These are phyloP conservation scores for Homarus gammarus DNA, from an alignment of 2,888 invertebrate species.

Conservation along the genomic window DNA sequence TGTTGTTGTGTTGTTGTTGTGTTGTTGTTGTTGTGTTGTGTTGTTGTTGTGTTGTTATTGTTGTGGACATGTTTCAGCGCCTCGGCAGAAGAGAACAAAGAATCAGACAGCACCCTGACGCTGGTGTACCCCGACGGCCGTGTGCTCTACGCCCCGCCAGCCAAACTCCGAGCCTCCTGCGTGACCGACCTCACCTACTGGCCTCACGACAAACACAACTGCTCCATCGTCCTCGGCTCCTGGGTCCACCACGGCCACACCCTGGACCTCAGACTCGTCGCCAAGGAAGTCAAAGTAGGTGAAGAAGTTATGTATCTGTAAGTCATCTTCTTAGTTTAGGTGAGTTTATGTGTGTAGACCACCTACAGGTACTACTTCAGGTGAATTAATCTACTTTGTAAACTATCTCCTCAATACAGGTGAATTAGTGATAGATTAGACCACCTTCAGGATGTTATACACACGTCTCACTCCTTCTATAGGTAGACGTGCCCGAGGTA, in stretches of 20 bases:
- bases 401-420: too few species aligned
- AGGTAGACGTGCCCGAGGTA: not conserved
- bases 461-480: not conserved
- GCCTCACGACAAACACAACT: slow-evolving; percentile 86
- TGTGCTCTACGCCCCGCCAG: slow-evolving; percentile 84
- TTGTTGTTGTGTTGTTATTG: too few species aligned
- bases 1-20: too few species aligned
- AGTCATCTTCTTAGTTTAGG: too few species aligned
- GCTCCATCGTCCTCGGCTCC: slow-evolving; percentile 84
- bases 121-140: slow-evolving; percentile 80
- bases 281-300: slow-evolving; percentile 43
- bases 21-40: too few species aligned
- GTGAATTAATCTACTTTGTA: too few species aligned
- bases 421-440: too few species aligned
- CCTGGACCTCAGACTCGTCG: slow-evolving; percentile 79
- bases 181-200: slow-evolving; percentile 83
- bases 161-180: slow-evolving; percentile 83
- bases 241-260: slow-evolving; percentile 85
- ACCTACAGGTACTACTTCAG: too few species aligned
- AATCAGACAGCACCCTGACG: slow-evolving; percentile 16
- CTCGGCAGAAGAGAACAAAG: not conserved
- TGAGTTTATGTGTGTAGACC: not conserved
- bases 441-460: not conserved
- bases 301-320: too few species aligned
- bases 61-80: too few species aligned